These are phyloP conservation scores for Dasypus novemcinctus DNA, from an alignment of 2,113 vertebrate genomes.

Conservation along the genomic window DNA sequence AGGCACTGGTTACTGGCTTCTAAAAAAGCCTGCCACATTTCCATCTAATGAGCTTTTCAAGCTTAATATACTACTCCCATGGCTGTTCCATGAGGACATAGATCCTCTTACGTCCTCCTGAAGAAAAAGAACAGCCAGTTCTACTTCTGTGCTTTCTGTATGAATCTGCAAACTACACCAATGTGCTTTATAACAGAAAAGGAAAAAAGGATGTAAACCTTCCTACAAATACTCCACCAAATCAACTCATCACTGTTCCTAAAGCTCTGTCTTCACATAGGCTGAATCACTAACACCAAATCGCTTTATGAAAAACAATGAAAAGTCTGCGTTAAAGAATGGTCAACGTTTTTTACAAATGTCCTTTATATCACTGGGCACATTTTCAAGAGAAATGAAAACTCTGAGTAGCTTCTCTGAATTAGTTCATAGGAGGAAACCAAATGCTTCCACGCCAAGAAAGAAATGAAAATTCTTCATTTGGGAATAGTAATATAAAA, in stretches of 20 bases:
- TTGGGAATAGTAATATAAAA: constrained; percentile 33
- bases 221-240: constrained; percentile 35
- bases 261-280: neutral
- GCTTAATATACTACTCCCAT: neutral
- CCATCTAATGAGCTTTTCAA: constrained; percentile 38
- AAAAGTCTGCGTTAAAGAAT: neutral
- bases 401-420: neutral
- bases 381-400: constrained; percentile 1
- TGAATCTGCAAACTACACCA: neutral
- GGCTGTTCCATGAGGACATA: neutral
- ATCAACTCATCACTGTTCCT: neutral
- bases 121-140: constrained; percentile 22
- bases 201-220: neutral
- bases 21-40: constrained; percentile 53
- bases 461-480: neutral
- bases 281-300: neutral
- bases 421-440: neutral
- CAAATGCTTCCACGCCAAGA: neutral
- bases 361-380: neutral
- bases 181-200: neutral
- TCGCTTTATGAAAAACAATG: neutral
- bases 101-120: neutral
- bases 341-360: neutral
- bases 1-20: neutral
- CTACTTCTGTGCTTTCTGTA: neutral